Evolutionary conservation across 1,140 invertebrate species (phyloP).

Genomic region (Pentalonia nigronervosa): DNA sequence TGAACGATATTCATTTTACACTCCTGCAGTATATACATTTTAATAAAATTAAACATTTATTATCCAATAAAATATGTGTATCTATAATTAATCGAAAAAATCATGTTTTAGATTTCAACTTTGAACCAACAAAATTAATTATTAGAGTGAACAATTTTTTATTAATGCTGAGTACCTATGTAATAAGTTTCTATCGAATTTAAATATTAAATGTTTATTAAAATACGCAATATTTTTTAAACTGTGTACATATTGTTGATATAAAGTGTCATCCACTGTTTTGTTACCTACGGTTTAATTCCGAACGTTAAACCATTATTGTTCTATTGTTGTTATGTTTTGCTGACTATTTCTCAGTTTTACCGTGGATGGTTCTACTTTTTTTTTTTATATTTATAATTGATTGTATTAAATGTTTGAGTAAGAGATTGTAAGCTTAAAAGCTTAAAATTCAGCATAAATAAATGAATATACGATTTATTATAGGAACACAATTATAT

Average conservation of each 20-base stretch:
- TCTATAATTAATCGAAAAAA: neutral
- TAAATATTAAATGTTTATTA: neutral
- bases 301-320: neutral
- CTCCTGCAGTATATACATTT: neutral
- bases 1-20: neutral
- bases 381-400: neutral
- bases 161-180: neutral
- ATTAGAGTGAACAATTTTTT: neutral
- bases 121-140: neutral
- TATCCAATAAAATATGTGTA: no score
- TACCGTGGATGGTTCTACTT: no score
- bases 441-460: neutral
- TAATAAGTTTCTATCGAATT: neutral
- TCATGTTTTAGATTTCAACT: neutral
- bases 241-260: neutral
- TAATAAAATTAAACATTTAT: neutral
- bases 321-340: slow-evolving; percentile 8
- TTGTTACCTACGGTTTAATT: neutral
- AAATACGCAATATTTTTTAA: neutral
- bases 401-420: neutral
- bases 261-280: neutral
- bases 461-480: neutral
- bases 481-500: neutral
- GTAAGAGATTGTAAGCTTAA: neutral
- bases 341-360: neutral